Evolutionary conservation across 2,797 vertebrate genomes (phyloP), one percentile per base, ranked within the genome.

Genomic region (Oophaga sylvatica): DNA sequence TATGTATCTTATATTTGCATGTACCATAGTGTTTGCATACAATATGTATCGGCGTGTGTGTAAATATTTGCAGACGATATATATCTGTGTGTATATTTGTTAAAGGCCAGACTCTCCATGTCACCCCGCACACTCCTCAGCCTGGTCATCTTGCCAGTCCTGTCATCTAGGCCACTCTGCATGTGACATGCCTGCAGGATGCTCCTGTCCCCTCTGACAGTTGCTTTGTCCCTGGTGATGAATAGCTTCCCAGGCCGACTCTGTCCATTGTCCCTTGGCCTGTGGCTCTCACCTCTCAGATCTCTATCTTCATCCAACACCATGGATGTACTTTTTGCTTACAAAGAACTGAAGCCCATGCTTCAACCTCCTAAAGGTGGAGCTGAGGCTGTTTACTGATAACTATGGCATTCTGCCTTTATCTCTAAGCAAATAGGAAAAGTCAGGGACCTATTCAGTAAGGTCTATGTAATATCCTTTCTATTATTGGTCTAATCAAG

Each of bases 181-280:
- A 81, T 68, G 71, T 95, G 96, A 95, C 93, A 91, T 91, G 94
- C 95, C 93, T 93, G 90, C 93, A 94, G 93, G 94, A 96, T 92
- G 91, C 92, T 80, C 93, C 93, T 48, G 68, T 87, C 91, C 89
- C 80, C 83, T 81, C 87, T 97, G 97, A 97, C 97, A 96, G 7
- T 87, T 92, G 93, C 94, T 97, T 98, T 98, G 96, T 98, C 94
- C 90, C 13, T 84, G 73, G 88, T 98, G 97, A 99, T 94, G 93
- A 96, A 98, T 97, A 94, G 90, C 94, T 95, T 93, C 91, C 89
- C 56, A 93, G 93, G 92, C 93, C 82, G 87, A 91, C 94, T 90
- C 92, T 89, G 9, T 65, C 91, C 94, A 95, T 95, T 96, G 95
- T 96, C 93, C 92, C 71, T 90, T 22, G 81, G 62, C 87, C 90